These are phyloP conservation scores for Nestor notabilis DNA, from an alignment of 2,113 vertebrate species.

Conservation along the genomic window DNA sequence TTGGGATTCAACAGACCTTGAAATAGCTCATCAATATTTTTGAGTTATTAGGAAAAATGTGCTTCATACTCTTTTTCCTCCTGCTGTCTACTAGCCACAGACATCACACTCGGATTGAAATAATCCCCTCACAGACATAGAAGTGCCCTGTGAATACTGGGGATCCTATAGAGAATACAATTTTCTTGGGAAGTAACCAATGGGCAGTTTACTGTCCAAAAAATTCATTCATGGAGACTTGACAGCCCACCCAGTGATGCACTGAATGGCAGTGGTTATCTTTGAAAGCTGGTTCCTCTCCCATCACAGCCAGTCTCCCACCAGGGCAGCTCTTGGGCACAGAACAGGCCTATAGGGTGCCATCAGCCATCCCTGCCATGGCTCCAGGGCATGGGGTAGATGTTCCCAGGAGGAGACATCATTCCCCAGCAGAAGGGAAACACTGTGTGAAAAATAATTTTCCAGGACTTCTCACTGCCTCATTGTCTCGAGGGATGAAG, in stretches of 20 bases:
- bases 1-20: neutral
- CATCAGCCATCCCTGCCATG: neutral
- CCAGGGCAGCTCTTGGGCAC: neutral
- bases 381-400: accelerated
- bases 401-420: neutral
- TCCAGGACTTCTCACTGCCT: neutral
- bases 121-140: neutral
- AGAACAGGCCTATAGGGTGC: accelerated
- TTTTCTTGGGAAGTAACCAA: neutral
- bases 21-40: neutral
- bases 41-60: neutral
- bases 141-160: neutral
- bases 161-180: neutral
- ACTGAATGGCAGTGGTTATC: neutral
- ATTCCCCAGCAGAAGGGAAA: neutral
- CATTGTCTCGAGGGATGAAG: neutral
- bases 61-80: neutral
- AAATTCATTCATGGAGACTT: neutral
- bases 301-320: accelerated
- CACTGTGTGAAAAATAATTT: neutral
- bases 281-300: neutral
- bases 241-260: neutral
- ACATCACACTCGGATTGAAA: neutral
- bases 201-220: neutral
- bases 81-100: neutral